Conservation (phyloP, 2,113 vertebrate genomes). For the Pseudorasbora parva region DNA sequence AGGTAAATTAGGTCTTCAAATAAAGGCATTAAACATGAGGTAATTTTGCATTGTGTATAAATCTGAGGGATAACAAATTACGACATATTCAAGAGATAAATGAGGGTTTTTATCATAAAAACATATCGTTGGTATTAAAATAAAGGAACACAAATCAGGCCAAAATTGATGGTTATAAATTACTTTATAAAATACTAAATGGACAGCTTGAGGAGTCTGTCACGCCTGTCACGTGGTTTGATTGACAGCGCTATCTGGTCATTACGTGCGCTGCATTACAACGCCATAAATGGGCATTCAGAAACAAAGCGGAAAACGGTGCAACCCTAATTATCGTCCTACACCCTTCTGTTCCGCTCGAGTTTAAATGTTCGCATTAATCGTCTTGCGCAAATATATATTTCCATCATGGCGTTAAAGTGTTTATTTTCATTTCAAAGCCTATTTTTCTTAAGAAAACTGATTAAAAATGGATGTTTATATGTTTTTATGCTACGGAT, state of each 20-base stretch:
- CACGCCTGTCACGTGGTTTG: conserved; percentile 1
- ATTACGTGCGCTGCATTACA: conserved; percentile 50
- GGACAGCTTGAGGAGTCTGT: background rate
- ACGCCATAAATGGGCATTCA: conserved; percentile 71
- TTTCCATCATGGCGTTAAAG: background rate
- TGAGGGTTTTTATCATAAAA: too few relatives aligned
- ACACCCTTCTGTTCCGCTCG: background rate
- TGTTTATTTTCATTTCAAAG: too few relatives aligned
- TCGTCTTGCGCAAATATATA: background rate
- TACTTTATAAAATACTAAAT: too few relatives aligned
- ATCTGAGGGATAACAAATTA: too few relatives aligned
- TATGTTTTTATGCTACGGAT: background rate
- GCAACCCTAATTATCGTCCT: conserved; percentile 68
- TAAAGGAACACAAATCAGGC: too few relatives aligned
- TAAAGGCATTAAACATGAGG: too few relatives aligned
- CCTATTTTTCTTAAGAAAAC: fast-evolving
- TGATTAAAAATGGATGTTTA: background rate
- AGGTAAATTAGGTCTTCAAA: too few relatives aligned
- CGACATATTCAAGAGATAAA: too few relatives aligned
- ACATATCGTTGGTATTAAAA: too few relatives aligned
- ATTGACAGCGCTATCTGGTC: conserved; percentile 59
- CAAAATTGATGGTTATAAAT: too few relatives aligned
- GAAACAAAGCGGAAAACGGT: conserved; percentile 64
- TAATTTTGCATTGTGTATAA: too few relatives aligned
- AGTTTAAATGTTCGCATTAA: background rate